These are phyloP conservation scores for Pangasius sanitwongsei DNA, from an alignment of 2,797 vertebrate species.

Conservation along the genomic window DNA sequence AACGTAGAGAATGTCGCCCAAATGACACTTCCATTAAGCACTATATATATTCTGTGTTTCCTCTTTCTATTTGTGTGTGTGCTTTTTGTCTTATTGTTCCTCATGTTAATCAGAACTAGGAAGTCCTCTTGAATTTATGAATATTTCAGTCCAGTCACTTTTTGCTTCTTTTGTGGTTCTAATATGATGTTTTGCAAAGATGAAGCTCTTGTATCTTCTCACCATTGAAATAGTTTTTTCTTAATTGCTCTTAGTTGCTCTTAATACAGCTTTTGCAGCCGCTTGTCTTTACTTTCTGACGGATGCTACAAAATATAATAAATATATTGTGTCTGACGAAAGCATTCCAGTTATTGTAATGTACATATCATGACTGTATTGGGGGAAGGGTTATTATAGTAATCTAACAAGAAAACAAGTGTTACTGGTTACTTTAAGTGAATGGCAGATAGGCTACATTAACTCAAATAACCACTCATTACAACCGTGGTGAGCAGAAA, in stretches of 20 bases:
- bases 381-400: no score
- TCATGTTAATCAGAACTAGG: background rate
- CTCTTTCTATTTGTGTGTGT: slow-evolving; percentile 3
- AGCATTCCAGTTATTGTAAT: slow-evolving; percentile 20
- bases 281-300: slow-evolving; percentile 65
- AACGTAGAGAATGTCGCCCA: background rate
- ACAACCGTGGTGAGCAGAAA: background rate
- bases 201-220: slow-evolving; percentile 44
- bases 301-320: slow-evolving; percentile 76
- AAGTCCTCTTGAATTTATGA: background rate
- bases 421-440: background rate
- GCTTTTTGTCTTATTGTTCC: background rate
- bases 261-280: slow-evolving; percentile 67
- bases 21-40: background rate
- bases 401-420: background rate
- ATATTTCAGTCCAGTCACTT: slow-evolving; percentile 27
- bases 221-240: slow-evolving; percentile 57
- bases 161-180: slow-evolving; percentile 60
- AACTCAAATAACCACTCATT: background rate
- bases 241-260: slow-evolving; percentile 43
- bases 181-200: slow-evolving; percentile 42
- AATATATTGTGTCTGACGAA: slow-evolving; percentile 60
- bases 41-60: background rate
- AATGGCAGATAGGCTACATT: background rate
- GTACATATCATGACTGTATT: background rate